phyloP scores from a whole-genome alignment of 2,113 vertebrate species.

The Spilogale gracilis region DNA sequence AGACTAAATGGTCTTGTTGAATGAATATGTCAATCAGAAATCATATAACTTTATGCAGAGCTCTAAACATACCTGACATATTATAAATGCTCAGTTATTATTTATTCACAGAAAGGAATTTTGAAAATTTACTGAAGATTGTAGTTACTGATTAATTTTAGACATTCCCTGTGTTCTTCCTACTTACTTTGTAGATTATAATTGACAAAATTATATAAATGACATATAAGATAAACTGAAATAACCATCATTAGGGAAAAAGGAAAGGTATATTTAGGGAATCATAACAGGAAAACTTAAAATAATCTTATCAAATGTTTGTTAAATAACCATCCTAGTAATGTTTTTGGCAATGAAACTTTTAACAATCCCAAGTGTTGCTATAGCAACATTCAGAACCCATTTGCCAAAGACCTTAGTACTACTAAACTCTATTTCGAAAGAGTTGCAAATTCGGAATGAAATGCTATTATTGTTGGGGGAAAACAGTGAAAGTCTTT shows the following conservation, averaged over 20 bases:
- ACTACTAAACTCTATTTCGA: not conserved
- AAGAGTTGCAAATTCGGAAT: not conserved
- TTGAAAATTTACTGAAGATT: not conserved
- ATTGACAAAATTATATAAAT: not conserved
- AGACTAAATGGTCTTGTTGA: not conserved
- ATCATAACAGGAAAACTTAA: not conserved
- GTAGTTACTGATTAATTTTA: not conserved
- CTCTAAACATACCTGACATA: not conserved
- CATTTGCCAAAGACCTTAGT: not conserved
- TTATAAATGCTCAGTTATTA: not conserved
- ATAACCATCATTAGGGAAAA: not conserved
- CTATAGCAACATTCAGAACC: not conserved
- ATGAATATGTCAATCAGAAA: not conserved
- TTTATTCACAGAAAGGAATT: not conserved
- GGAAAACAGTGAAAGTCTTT: not conserved
- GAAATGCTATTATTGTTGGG: not conserved
- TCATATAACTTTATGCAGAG: not conserved
- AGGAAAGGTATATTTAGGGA: not conserved
- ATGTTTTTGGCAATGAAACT: not conserved
- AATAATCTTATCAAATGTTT: not conserved
- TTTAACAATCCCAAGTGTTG: not conserved
- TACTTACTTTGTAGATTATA: not conserved
- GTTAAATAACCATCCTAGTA: not conserved
- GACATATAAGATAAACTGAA: not conserved
- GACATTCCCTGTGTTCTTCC: not conserved